phyloP scores from a whole-genome alignment of 2,888 invertebrate genomes.

The Ectemnius lituratus region DNA sequence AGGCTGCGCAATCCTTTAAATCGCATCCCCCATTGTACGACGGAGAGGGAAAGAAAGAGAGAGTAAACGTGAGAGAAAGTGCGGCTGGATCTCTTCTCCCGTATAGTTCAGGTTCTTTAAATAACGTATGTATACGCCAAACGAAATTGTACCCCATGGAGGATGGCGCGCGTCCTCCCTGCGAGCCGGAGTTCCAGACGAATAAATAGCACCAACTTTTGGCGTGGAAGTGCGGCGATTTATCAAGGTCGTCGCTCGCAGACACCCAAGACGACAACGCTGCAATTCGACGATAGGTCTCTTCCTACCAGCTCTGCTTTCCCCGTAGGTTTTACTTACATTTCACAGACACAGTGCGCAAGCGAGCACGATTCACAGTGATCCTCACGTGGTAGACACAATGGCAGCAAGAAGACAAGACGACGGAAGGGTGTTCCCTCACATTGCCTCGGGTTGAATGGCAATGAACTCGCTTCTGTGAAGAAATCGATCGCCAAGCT shows the following conservation, averaged over 20 bases:
- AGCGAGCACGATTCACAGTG: neutral
- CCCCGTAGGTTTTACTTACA: too few species aligned
- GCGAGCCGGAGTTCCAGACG: neutral
- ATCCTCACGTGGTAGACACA: neutral
- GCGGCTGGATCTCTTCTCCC: constrained; percentile 15
- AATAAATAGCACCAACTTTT: constrained; percentile 28
- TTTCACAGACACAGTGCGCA: neutral
- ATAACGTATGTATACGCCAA: constrained; percentile 25
- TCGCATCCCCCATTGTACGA: too few species aligned
- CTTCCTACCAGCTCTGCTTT: neutral
- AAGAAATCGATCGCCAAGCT: neutral
- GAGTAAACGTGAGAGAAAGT: neutral
- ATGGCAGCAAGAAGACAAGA: neutral
- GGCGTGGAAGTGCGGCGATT: constrained; percentile 6
- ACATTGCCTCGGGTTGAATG: neutral
- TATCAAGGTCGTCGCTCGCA: constrained; percentile 21
- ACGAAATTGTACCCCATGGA: constrained; percentile 26
- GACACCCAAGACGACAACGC: constrained; percentile 4
- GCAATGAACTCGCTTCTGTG: neutral
- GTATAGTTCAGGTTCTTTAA: constrained; percentile 25
- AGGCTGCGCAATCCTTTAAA: too few species aligned
- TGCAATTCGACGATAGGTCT: neutral
- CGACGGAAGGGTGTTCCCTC: neutral
- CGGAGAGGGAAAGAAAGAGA: too few species aligned
- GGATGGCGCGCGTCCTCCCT: constrained; percentile 7